Base-by-base conservation (phyloP, 92 coral and sea anemone genomes). In the Virgularia gustaviana region DNA sequence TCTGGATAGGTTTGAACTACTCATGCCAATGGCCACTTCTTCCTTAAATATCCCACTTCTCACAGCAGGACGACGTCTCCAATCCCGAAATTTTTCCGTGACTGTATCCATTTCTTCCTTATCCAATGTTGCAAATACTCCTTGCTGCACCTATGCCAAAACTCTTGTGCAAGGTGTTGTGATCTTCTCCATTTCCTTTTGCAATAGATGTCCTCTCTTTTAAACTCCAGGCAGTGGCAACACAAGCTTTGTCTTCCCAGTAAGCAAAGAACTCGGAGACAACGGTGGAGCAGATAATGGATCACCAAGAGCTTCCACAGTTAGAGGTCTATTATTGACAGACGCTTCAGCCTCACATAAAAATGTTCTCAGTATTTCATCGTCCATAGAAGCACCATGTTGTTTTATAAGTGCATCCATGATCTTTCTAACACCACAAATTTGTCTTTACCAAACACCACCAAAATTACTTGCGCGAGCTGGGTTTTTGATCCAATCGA, bases 211-310 rank as follows among this genome's bases (percentile, higher is more conserved):
- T 85, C 79, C 25, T 75, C 71, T 74, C 64, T 57, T 32, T 79
- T 61, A 35, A 84, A 79, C 15, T 44, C 85, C 88, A 2, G 74
- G 65, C 15, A 78, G 85, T 32, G 81, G 88, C 53, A 84, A 57
- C 11, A 84, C 74, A 23, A 79, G 81, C 33, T 52, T 79, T 44
- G 85, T 52, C 55, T 83, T 73, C 16, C 84, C 85, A 34, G 88
- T 79, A n/a, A 84, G 60, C 18, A 84, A 60, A 64, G 62, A 65
- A 52, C 71, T 79, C 75, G 88, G 85, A 6, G 75, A 74, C n/a
- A 79, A 61, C 4, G 82, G 85, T 13, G 71, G 66, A 29, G 49
- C 62, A n/a, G 75, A 84, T n/a, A n/a, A n/a, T n/a, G n/a, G n/a
- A n/a, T n/a, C n/a, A n/a, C n/a, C n/a, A n/a, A n/a, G n/a, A 10